Percentiles rank a stretch among this genome's conserved stretches.
Conservation (phyloP, 2,797 vertebrate genomes). For the Balearica regulorum region DNA sequence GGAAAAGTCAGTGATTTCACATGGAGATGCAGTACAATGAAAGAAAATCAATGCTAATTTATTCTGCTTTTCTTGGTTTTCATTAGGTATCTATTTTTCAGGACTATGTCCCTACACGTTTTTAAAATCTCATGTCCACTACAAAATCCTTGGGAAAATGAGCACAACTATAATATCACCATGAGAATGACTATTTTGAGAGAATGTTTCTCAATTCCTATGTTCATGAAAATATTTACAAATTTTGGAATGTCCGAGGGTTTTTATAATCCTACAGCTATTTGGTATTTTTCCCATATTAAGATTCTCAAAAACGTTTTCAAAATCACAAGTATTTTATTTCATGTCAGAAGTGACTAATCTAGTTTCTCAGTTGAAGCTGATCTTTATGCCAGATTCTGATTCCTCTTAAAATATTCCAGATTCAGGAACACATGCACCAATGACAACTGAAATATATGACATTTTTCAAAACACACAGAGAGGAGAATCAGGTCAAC, state of each 20-base stretch:
- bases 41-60: background rate
- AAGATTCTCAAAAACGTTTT: background rate
- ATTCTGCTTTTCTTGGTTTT: slow-evolving; percentile 1
- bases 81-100: background rate
- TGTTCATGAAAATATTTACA: background rate
- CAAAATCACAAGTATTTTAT: background rate
- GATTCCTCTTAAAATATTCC: background rate
- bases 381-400: background rate
- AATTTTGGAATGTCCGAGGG: background rate
- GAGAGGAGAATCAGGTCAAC: background rate
- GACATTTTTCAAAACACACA: background rate
- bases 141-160: background rate
- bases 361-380: background rate
- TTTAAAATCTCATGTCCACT: background rate
- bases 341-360: background rate
- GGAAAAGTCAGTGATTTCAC: background rate
- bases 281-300: background rate
- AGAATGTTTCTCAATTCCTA: background rate
- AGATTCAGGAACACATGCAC: background rate
- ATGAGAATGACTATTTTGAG: background rate
- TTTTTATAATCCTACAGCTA: background rate
- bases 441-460: slow-evolving; percentile 1
- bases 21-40: background rate
- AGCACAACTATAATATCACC: background rate
- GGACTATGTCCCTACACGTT: background rate